Base-by-base conservation (phyloP, 2,888 invertebrate species). In the Synanthedon andrenaeformis region DNA sequence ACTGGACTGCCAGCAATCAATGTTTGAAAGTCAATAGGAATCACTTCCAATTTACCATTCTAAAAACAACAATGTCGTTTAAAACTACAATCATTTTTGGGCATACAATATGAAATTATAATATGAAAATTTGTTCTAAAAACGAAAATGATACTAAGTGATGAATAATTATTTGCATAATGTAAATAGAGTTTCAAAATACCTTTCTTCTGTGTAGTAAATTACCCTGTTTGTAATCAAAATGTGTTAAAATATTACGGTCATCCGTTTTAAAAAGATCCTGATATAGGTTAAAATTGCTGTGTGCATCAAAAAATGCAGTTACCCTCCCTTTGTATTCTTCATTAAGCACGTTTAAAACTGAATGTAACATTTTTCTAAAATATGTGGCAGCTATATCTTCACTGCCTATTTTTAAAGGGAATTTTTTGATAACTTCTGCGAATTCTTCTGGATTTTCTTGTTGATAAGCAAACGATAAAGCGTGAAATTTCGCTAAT, bases 401-500 rank as follows among this genome's bases (percentile, higher is more conserved):
- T 4, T 4, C 8, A 13, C 14, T 14, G 13, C 14, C 14, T 8
- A 17, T 13, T 3, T 13, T 10, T 51, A 23, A 49, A 11, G 12
- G 13, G n/a, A 41, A 23, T 8, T n/a, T 5, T 11, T 28, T 42
- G 12, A 51, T 5, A 13, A 61, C 19, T 17, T 52, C 50, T 3
- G 58, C 52, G 56, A 67, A 78, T 13, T 59, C 59, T 23, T 70
- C 64, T 3, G 72, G 74, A 13, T 67, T 14, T 42, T 69, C 64
- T 41, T 65, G 62, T 13, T 58, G 59, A 52, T 67, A 65, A 0
- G 74, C 76, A 23, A 76, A 65, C 0, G 77, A 74, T 3, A 76
- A 54, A 0, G 76, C 77, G 58, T 79, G 78, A 6, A 74, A 66
- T 56, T 69, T 72, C 0, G 74, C 76, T 42, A 76, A 53, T 13